Evolutionary conservation across 2,888 invertebrate genomes (phyloP).

Genomic region (Pinctada fucata): DNA sequence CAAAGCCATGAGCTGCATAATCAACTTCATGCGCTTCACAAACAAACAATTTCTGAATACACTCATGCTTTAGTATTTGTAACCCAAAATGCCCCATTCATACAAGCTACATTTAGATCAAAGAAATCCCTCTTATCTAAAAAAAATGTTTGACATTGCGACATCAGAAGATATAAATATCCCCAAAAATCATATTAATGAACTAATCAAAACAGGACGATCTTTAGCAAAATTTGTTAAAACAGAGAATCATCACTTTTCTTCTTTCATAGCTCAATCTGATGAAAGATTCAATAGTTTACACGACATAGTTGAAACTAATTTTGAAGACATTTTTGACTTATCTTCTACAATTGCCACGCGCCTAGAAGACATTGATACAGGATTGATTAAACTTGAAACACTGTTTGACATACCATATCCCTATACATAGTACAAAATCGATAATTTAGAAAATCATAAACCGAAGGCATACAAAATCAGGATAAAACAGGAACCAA

Average conservation of each 20-base stretch:
- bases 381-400: neutral
- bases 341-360: neutral
- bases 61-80: neutral
- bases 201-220: constrained; percentile 17
- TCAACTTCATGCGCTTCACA: neutral
- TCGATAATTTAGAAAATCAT: no score
- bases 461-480: no score
- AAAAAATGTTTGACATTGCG: constrained; percentile 22
- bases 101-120: neutral
- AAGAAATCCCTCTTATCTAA: constrained; percentile 7
- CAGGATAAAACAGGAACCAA: no score
- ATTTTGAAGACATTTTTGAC: constrained; percentile 1
- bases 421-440: no score
- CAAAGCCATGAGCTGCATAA: neutral
- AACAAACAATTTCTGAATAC: neutral
- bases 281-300: constrained; percentile 37
- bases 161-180: constrained; percentile 32
- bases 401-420: no score
- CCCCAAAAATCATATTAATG: constrained; percentile 30
- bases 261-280: constrained; percentile 33
- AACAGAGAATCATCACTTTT: constrained; percentile 36
- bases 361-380: neutral
- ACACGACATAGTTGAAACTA: constrained; percentile 27
- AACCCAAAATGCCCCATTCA: neutral
- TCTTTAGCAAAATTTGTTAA: constrained; percentile 11